Evolutionary conservation across 2,113 vertebrate species (phyloP).

Genomic region (Heteronetta atricapilla): DNA sequence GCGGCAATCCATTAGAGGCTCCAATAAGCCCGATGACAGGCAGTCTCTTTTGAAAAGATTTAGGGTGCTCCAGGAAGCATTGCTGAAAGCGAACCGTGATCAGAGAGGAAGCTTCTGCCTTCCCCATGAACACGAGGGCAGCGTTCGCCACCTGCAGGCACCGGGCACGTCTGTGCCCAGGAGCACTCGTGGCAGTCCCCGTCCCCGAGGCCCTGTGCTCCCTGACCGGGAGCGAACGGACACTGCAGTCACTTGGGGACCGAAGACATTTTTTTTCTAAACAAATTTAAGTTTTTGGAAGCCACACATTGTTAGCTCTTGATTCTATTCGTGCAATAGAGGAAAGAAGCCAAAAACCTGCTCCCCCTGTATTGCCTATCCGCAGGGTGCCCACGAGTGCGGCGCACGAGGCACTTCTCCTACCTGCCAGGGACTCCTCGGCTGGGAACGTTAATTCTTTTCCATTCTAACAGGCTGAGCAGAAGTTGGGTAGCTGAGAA

Average conservation of each 20-base stretch:
- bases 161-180: not conserved
- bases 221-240: too few species aligned
- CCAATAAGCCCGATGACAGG: not conserved
- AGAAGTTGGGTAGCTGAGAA: not conserved
- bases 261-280: not conserved
- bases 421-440: conserved; percentile 7
- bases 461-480: conserved; percentile 9
- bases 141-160: not conserved
- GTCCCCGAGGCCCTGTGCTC: too few species aligned
- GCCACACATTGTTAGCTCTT: not conserved
- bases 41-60: not conserved
- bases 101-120: not conserved
- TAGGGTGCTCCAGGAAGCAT: not conserved
- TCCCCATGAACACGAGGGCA: not conserved
- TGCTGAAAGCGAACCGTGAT: not conserved
- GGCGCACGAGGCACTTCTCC: not conserved
- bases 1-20: not conserved
- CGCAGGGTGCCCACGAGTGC: not conserved
- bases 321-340: not conserved
- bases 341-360: not conserved
- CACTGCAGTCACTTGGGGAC: not conserved
- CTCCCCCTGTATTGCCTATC: not conserved
- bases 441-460: not conserved
- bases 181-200: too few species aligned
- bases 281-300: not conserved